Percentiles rank a stretch among this genome's conserved stretches.
Evolutionary conservation across 2,113 vertebrate genomes (phyloP).

Genomic region (Tenrec ecaudatus): DNA sequence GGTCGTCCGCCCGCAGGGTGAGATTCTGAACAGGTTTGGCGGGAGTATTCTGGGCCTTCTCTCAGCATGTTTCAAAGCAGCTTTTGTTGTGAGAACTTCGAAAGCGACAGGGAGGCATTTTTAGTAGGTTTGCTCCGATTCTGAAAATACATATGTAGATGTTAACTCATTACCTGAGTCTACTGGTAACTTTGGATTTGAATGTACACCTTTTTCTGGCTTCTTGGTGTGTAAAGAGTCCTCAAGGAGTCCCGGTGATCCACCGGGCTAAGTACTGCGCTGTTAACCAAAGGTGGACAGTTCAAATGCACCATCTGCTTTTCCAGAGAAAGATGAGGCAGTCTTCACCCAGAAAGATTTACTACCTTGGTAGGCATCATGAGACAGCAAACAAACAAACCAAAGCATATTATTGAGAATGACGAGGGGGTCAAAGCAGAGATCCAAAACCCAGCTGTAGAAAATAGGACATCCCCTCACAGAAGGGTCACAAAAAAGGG

Average conservation of each 20-base stretch:
- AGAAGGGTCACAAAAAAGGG: no score
- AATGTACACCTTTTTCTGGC: not conserved
- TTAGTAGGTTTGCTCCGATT: constrained; percentile 40
- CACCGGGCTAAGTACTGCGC: no score
- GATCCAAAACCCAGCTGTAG: no score
- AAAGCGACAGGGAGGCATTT: constrained; percentile 29
- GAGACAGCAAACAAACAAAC: no score
- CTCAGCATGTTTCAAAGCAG: constrained; percentile 27
- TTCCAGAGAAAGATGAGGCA: no score
- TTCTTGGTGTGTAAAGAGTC: not conserved
- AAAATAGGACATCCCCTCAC: no score
- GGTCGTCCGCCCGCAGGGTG: not conserved
- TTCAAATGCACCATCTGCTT: no score
- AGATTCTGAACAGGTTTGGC: not conserved
- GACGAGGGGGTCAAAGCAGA: no score
- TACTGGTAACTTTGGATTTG: not conserved
- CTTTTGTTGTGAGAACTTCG: constrained; percentile 56
- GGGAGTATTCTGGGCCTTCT: constrained; percentile 49
- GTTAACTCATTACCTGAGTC: not conserved
- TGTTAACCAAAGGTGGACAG: no score
- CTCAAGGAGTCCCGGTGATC: not conserved
- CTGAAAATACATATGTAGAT: not conserved
- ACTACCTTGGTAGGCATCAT: no score
- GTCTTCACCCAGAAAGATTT: no score
- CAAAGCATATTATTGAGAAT: no score